Base-by-base conservation (phyloP, 2,888 invertebrate species). In the Pandemis heparana region DNA sequence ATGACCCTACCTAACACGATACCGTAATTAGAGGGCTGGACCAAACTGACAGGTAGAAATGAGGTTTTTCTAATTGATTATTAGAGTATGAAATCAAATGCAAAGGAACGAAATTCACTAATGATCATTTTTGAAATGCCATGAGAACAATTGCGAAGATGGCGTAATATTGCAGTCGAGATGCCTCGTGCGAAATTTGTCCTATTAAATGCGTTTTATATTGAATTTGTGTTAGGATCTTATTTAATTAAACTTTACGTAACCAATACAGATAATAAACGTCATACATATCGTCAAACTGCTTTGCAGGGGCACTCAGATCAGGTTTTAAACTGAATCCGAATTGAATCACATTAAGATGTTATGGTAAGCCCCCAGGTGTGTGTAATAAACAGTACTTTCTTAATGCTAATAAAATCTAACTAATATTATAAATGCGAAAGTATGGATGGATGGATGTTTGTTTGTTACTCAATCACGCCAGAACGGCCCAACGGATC, bases 41-140 rank as follows among this genome's bases (percentile, higher is more conserved):
- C 56, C 43, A 43, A 43, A 67, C 53, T 64, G 64, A 64, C 48
- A 18, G 5, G 10, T 12, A 48, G 48, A 48, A 48, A 48, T 48
- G 14, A 59, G 48, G 39, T 53, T 43, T 62, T 32, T 8, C 46
- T 41, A 68, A 68, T 67, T 67, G 67, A 68, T 68, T 68, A 60
- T 68, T 59, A 68, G 46, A 23, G 56, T 56, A 23, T 43, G 16
- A 46, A 68, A 68, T 68, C 23, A 43, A 59, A 68, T 5, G 60
- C 16, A 46, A 8, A 59, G 56, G 14, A 67, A n/a, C 60, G 60
- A 60, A 60, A 60, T 60, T 39, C 46, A 46, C 67, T 68, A 68
- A 68, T 68, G 67, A 68, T 68, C 59, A 32, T 65, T 65, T 38
- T n/a, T 16, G 59, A 68, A 68, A 68, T 68, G 67, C 32, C 67